Evolutionary conservation across 1,140 invertebrate genomes (phyloP), one percentile per base, ranked within the genome.

Genomic region (Patella vulgata): DNA sequence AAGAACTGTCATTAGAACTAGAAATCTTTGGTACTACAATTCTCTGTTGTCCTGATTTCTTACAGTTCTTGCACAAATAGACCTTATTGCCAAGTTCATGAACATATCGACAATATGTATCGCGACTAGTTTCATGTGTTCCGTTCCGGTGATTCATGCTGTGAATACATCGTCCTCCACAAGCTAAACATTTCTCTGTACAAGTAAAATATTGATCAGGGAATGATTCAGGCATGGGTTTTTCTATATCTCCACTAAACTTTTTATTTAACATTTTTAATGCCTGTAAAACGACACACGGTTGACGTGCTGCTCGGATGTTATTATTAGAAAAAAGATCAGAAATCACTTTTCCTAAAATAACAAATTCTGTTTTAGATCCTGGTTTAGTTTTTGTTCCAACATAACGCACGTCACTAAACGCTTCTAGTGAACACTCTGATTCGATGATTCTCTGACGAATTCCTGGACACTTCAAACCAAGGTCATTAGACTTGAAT

Each of bases 121-220:
- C 50, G 39, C 70, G 62, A 11, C 68, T 72, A 21, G 74, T 63
- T 59, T 79, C 68, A 82, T 94, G 91, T 14, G 87, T 83, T 56
- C 88, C 86, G n/a, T 85, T 86, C 51, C 88, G 74, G 79, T 94
- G 93, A 54, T 92, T 92, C 90, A 93, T 93, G 53, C 90, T 91
- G 40, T 88, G 86, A 57, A 81, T 84, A 78, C 93, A 94, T n/a
- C 74, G 56, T 19, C 66, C 82, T 75, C 86, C 87, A 84, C 92
- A 94, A 30, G 91, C 91, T 36, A 90, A 83, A 81, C 92, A 94
- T 63, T 88, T 88, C 1, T 87, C 82, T 11, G 88, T 86, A 79
- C 92, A 94, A 0, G 91, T 92, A 73, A 94, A 93, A 83, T 92
- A 92, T 75, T 93, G 89, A 71, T 93, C 90, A 21, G 91, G 90